A percentile compares a stretch with the other conserved stretches of the same genome.
Evolutionary conservation across 2,113 vertebrate genomes (phyloP).

Genomic region (Macrotis lagotis): DNA sequence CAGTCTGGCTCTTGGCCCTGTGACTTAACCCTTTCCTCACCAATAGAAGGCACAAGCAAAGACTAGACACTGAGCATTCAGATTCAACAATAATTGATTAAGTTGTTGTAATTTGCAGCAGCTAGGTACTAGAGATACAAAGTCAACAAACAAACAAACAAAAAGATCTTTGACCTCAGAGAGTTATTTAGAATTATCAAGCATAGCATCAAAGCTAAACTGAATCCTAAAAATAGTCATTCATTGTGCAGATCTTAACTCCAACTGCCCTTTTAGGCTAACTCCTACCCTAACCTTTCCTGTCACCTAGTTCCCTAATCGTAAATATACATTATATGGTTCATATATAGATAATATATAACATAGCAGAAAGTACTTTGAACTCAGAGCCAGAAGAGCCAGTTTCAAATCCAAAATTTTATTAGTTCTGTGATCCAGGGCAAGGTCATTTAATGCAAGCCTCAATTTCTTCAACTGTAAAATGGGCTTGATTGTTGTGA

Average conservation of each 20-base stretch:
- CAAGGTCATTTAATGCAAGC: background rate
- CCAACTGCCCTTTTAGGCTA: background rate
- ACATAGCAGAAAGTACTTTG: background rate
- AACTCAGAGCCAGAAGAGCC: background rate
- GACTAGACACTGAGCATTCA: background rate
- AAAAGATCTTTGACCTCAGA: background rate
- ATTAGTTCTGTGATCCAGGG: background rate
- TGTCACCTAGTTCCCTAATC: background rate
- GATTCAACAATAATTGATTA: background rate
- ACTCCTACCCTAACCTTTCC: background rate
- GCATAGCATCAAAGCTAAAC: background rate
- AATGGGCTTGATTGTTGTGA: background rate
- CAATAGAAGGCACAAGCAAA: background rate
- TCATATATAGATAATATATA: background rate
- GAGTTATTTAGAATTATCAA: background rate
- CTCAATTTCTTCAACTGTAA: background rate
- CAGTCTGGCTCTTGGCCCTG: background rate
- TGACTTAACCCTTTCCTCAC: background rate
- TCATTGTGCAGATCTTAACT: background rate
- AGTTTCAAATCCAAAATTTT: background rate
- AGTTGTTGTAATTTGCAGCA: background rate
- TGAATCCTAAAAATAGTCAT: background rate
- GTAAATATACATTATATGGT: background rate
- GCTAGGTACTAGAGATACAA: background rate
- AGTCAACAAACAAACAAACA: background rate